phyloP scores from a whole-genome alignment of 2,113 vertebrate genomes.

The Trogon surrucura region DNA sequence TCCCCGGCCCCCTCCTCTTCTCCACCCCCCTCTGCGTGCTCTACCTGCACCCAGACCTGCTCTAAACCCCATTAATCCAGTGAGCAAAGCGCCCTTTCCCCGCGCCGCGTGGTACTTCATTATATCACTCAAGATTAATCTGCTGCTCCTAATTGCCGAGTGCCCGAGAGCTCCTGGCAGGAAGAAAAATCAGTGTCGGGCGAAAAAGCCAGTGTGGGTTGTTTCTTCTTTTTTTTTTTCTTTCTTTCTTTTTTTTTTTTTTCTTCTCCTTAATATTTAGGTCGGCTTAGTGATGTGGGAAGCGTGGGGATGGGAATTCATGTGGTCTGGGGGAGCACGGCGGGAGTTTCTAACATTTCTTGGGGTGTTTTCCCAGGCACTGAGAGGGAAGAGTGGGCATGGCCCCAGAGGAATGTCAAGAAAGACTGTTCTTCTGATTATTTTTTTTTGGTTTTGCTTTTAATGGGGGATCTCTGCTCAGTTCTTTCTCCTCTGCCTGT shows the following conservation, averaged over 20 bases:
- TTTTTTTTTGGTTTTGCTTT: not conserved
- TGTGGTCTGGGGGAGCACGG: rapidly evolving
- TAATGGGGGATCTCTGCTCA: not conserved
- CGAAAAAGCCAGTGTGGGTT: not conserved
- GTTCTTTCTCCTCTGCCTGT: not conserved
- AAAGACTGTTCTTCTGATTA: not conserved
- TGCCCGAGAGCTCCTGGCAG: not conserved
- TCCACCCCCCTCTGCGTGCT: not conserved
- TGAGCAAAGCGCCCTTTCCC: not conserved
- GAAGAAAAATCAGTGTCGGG: not conserved
- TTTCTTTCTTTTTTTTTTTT: too few relatives aligned
- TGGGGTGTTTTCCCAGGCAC: not conserved
- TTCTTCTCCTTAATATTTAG: not conserved
- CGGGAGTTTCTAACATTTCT: not conserved
- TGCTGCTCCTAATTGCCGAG: not conserved
- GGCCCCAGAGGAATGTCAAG: not conserved
- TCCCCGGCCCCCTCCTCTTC: not conserved
- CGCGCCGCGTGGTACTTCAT: not conserved
- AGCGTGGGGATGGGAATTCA: not conserved
- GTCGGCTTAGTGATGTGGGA: not conserved
- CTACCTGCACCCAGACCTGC: not conserved
- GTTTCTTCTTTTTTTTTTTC: too few relatives aligned
- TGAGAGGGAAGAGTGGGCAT: rapidly evolving
- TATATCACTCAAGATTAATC: conserved; percentile 48
- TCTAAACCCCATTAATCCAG: not conserved